Evolutionary conservation across 1,140 invertebrate genomes (phyloP).

Genomic region (Pseudomyrmex concolor): DNA sequence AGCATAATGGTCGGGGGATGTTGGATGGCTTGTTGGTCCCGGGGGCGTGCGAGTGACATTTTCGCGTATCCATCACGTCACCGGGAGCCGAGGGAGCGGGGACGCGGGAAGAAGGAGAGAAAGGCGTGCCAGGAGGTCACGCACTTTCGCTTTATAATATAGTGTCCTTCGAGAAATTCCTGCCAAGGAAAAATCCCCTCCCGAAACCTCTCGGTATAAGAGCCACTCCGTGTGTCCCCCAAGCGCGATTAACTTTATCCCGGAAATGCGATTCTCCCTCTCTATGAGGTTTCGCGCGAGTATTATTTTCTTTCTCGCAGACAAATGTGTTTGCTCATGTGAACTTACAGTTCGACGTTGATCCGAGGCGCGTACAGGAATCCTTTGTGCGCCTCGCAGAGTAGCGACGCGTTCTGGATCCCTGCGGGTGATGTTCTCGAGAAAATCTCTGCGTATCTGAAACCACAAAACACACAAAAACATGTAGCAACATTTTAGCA

Average conservation of each 20-base stretch:
- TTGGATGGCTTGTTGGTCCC: slow-evolving; percentile 76
- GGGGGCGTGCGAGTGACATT: slow-evolving; percentile 80
- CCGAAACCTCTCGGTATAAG: slow-evolving; percentile 35
- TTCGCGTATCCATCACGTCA: slow-evolving; percentile 82
- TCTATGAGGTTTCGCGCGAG: background rate
- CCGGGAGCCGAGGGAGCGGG: slow-evolving; percentile 50
- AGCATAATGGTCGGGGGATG: slow-evolving; percentile 82
- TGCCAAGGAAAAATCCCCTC: slow-evolving; percentile 44
- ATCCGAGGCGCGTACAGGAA: slow-evolving; percentile 74
- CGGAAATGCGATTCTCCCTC: slow-evolving; percentile 10
- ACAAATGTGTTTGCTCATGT: background rate
- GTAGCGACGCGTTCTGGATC: slow-evolving; percentile 76
- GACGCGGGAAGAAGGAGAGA: slow-evolving; percentile 66
- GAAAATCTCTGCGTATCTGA: slow-evolving; percentile 76
- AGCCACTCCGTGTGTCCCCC: slow-evolving; percentile 24
- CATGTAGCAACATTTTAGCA: background rate
- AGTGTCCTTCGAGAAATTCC: slow-evolving; percentile 62
- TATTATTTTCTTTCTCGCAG: background rate
- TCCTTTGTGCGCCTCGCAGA: slow-evolving; percentile 80
- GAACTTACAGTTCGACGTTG: slow-evolving; percentile 78
- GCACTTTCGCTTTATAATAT: slow-evolving; percentile 80
- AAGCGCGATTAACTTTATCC: slow-evolving; percentile 36
- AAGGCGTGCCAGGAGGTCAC: slow-evolving; percentile 79
- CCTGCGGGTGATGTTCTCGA: slow-evolving; percentile 74
- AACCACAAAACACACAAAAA: slow-evolving; percentile 61